These are phyloP conservation scores for Pantherophis vulpinus DNA, from an alignment of 2,797 vertebrate species.

Conservation along the genomic window DNA sequence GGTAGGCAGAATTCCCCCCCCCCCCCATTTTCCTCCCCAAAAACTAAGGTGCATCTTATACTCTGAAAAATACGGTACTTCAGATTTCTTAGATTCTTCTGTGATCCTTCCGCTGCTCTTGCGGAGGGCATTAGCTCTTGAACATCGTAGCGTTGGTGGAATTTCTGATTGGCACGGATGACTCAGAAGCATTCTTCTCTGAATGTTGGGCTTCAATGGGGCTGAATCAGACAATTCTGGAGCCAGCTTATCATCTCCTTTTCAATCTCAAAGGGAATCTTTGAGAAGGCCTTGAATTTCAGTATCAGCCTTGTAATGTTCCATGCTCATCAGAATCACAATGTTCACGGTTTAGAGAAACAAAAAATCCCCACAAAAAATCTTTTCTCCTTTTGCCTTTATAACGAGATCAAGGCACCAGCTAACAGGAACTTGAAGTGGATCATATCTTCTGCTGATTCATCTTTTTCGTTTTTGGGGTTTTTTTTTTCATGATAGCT, in stretches of 20 bases:
- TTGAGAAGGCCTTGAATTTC: slow-evolving; percentile 2
- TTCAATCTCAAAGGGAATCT: neutral
- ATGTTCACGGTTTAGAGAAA: neutral
- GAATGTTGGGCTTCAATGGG: neutral
- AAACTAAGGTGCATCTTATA: too few species aligned
- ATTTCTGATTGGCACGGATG: neutral
- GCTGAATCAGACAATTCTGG: slow-evolving; percentile 1
- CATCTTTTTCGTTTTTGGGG: neutral
- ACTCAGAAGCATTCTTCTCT: slow-evolving; percentile 4
- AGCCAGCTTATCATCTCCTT: neutral
- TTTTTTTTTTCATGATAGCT: neutral
- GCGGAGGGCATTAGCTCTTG: neutral
- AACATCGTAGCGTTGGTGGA: neutral
- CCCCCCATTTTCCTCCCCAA: too few species aligned
- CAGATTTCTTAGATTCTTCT: neutral
- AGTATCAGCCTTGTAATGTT: neutral
- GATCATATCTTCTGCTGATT: neutral
- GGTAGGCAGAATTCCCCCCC: too few species aligned
- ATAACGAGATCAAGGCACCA: neutral
- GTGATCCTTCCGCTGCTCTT: neutral
- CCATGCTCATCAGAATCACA: neutral
- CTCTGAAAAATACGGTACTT: neutral
- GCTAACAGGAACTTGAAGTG: neutral
- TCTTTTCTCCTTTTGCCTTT: neutral
- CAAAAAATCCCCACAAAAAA: neutral